Evolutionary conservation across 2,797 vertebrate genomes (phyloP).

Genomic region (Sebastes cheni): DNA sequence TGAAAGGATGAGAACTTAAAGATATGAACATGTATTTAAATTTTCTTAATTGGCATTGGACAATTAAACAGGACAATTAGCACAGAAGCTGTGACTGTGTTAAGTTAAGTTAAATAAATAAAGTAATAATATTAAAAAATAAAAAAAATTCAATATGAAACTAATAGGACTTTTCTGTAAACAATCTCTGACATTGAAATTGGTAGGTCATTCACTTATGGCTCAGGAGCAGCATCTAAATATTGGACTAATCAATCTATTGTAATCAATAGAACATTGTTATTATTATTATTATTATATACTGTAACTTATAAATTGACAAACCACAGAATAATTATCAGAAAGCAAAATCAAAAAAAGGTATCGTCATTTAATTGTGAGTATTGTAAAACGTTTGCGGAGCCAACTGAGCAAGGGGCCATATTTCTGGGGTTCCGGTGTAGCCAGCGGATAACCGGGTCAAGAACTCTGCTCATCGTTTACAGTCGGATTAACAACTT

Average conservation of each 20-base stretch:
- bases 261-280: neutral
- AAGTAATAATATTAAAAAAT: neutral
- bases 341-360: neutral
- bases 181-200: neutral
- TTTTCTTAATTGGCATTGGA: neutral
- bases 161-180: neutral
- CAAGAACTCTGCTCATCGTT: fast-evolving
- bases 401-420: too few species aligned
- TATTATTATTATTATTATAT: neutral
- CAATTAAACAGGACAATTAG: neutral
- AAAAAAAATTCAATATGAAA: neutral
- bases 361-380: too few species aligned
- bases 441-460: too few species aligned
- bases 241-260: neutral
- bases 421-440: too few species aligned
- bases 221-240: neutral
- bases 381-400: too few species aligned
- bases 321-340: neutral
- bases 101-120: neutral
- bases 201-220: too few species aligned
- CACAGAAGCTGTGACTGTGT: neutral
- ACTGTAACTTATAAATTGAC: neutral
- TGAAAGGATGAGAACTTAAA: neutral
- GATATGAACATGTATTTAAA: too few species aligned
- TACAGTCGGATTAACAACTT: too few species aligned